Evolutionary conservation across 2,113 vertebrate genomes (phyloP).

Genomic region (Physeter macrocephalus): DNA sequence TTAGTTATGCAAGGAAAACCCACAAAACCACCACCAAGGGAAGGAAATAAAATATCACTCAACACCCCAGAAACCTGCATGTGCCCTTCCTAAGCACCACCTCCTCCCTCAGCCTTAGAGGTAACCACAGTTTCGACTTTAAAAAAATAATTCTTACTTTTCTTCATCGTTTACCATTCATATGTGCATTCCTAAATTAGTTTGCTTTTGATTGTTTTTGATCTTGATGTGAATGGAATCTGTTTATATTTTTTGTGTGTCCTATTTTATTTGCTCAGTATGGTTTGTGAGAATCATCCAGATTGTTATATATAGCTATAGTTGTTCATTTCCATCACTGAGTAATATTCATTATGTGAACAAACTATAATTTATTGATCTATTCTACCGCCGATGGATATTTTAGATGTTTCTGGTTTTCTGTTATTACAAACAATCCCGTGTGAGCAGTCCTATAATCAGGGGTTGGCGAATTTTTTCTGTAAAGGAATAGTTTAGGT

Average conservation of each 20-base stretch:
- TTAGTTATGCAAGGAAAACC: not conserved
- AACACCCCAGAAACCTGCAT: not conserved
- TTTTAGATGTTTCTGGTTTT: not conserved
- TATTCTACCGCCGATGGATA: not conserved
- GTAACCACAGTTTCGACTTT: not conserved
- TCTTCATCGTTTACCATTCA: not conserved
- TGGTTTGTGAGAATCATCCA: not conserved
- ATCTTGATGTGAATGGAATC: not conserved
- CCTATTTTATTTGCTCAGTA: not conserved
- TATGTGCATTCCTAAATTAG: not conserved
- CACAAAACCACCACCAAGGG: not conserved
- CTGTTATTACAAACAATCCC: not conserved
- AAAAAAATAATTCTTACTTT: not conserved
- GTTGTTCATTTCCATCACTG: not conserved
- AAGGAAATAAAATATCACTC: not conserved
- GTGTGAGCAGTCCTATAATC: not conserved
- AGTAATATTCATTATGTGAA: not conserved
- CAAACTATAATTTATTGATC: not conserved
- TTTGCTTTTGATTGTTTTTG: not conserved
- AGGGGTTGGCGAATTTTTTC: not conserved
- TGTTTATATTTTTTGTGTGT: not conserved
- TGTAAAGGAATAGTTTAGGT: not conserved
- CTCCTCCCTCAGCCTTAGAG: not conserved
- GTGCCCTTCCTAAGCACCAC: not conserved
- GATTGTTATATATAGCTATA: not conserved